A percentile compares a stretch with the other conserved stretches of the same genome.
Conservation (phyloP, 2,888 invertebrate genomes). For the Ormyrus nitidulus region DNA sequence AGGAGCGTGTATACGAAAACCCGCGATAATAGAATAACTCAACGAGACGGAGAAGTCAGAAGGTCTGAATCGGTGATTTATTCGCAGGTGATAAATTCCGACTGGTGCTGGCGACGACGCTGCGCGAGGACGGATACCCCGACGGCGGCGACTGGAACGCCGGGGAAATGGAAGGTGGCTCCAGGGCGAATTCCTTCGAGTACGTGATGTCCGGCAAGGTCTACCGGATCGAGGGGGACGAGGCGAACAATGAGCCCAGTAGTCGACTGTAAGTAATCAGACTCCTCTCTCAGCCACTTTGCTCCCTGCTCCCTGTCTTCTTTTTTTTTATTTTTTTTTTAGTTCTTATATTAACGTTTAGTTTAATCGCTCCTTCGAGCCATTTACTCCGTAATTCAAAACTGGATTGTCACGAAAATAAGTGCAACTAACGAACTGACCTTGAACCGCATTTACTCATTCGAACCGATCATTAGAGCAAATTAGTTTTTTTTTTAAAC, state of each 20-base stretch:
- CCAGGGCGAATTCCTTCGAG: slow-evolving; percentile 97
- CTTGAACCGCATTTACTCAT: too few species aligned
- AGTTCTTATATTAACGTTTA: neutral
- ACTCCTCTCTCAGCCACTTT: too few species aligned
- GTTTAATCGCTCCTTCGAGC: too few species aligned
- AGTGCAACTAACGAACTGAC: slow-evolving; percentile 14
- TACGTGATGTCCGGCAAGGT: slow-evolving; percentile 99
- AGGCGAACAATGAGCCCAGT: slow-evolving; percentile 89
- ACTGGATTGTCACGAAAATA: neutral
- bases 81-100: slow-evolving; percentile 79
- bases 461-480: too few species aligned
- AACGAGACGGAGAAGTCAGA: neutral
- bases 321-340: neutral
- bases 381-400: too few species aligned
- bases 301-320: too few species aligned
- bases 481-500: too few species aligned
- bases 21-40: neutral
- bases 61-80: neutral
- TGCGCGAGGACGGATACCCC: slow-evolving; percentile 97
- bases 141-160: slow-evolving; percentile 96
- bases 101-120: slow-evolving; percentile 93
- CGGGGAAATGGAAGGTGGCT: slow-evolving; percentile 86
- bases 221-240: slow-evolving; percentile 98
- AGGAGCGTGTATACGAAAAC: neutral
- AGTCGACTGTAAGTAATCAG: slow-evolving; percentile 82